Base-by-base conservation (phyloP, 2,888 invertebrate species). In the Pilophorus perplexus region DNA sequence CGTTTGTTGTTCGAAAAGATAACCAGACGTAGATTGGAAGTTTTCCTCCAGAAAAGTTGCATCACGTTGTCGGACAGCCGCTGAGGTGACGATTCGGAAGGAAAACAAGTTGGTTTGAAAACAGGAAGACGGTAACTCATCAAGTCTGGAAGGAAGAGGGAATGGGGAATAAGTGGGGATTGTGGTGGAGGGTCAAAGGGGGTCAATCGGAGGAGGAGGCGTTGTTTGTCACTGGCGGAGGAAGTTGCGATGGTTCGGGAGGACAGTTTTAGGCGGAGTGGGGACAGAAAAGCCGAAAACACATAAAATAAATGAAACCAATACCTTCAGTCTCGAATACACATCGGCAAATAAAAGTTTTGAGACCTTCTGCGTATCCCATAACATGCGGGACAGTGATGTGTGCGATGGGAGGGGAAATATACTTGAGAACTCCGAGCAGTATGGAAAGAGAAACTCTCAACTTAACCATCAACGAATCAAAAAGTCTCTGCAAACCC, bases 241-340 rank as follows among this genome's bases (percentile, higher is more conserved):
- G 42, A 20, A 16, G 14, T 5, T 42, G 6, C 5, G 18, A 12
- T 25, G 27, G n/a, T 4, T 10, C 14, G 27, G 22, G 62, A 23
- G 60, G 8, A 40, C 42, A 22, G 42, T 16, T 42, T 42, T 55
- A 22, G 52, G 40, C n/a, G 23, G 40, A n/a, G n/a, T n/a, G n/a
- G n/a, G n/a, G n/a, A n/a, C n/a, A n/a, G n/a, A n/a, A n/a, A 42
- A 40, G 44, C 62, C 40, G 62, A 62, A 62, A 62, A 62, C 62
- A 62, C 62, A 62, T 62, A 62, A 64, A 64, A 64, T 64, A 52
- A 64, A 54, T 64, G 42, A 64, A 50, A 64, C 44, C 64, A 40
- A 64, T 52, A 50, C 37, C 44, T 60, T 27, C n/a, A 28, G 14
- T 22, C 48, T 28, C 48, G 48, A 37, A 38, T 55, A 55, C n/a